Evolutionary conservation across 2,797 vertebrate genomes (phyloP).

Genomic region (Schizopygopsis malacanthus): DNA sequence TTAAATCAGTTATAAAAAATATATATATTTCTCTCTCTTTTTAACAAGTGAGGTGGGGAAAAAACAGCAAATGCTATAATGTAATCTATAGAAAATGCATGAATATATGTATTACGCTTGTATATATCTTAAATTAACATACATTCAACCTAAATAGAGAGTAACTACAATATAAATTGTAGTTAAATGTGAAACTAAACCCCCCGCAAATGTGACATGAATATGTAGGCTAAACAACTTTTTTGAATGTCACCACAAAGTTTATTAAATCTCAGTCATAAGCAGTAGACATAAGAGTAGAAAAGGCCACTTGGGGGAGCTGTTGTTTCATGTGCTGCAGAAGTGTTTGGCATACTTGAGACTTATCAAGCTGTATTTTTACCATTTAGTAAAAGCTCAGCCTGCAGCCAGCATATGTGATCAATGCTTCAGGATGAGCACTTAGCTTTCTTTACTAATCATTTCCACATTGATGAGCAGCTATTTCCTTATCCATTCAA

Average conservation of each 20-base stretch:
- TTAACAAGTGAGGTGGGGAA: neutral
- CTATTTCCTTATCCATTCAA: conserved; percentile 33
- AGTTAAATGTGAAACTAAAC: too few relatives aligned
- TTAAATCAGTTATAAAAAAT: neutral
- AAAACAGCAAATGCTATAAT: neutral
- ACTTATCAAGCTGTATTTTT: neutral
- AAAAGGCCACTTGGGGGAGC: neutral
- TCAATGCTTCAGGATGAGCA: neutral
- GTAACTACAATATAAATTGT: neutral
- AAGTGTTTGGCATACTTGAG: neutral
- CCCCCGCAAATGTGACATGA: neutral
- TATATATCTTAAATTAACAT: neutral
- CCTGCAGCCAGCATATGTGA: neutral
- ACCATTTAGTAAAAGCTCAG: neutral
- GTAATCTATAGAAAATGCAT: too few relatives aligned
- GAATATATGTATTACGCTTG: neutral
- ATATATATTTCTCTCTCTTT: neutral
- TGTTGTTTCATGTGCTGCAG: conserved; percentile 2
- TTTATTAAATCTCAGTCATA: neutral
- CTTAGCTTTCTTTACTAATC: conserved; percentile 1
- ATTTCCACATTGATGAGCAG: conserved; percentile 46
- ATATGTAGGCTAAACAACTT: neutral
- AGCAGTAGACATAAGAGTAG: neutral
- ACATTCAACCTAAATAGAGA: neutral
- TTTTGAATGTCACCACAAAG: neutral